These are phyloP conservation scores for Gavialis gangeticus DNA, from an alignment of 2,113 vertebrate genomes.

Conservation along the genomic window DNA sequence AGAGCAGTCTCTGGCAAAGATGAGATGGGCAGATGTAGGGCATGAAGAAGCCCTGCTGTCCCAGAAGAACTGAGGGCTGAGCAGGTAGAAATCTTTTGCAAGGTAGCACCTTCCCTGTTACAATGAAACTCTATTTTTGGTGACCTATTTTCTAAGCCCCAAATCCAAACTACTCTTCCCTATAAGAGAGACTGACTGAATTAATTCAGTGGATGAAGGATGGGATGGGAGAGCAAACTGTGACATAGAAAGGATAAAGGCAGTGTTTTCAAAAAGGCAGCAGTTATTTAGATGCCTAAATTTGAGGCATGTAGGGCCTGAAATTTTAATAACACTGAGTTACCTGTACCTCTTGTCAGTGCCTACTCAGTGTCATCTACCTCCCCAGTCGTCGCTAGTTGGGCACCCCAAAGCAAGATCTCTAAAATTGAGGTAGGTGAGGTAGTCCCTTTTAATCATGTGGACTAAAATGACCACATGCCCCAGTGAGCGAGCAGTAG, in stretches of 20 bases:
- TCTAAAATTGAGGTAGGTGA: neutral
- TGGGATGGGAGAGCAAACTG: neutral
- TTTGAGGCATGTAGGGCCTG: neutral
- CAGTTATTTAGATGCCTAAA: neutral
- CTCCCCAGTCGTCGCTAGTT: neutral
- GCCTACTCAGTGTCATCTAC: neutral
- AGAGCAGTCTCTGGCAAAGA: neutral
- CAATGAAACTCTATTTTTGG: neutral
- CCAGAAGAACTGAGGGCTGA: neutral
- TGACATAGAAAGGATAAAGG: neutral
- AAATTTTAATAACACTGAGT: neutral
- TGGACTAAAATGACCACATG: neutral
- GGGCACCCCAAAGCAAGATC: neutral
- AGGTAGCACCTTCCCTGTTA: neutral
- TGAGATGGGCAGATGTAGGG: neutral
- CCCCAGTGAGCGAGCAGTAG: neutral
- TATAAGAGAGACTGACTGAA: neutral
- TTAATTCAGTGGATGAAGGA: neutral
- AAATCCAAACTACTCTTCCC: neutral
- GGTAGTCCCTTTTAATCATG: neutral
- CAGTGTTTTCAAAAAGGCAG: neutral
- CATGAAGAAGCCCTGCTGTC: neutral
- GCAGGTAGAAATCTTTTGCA: neutral
- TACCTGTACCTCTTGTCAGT: neutral
- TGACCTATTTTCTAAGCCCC: neutral